Evolutionary conservation across 1,140 invertebrate species (phyloP).

Genomic region (Sipha flava): DNA sequence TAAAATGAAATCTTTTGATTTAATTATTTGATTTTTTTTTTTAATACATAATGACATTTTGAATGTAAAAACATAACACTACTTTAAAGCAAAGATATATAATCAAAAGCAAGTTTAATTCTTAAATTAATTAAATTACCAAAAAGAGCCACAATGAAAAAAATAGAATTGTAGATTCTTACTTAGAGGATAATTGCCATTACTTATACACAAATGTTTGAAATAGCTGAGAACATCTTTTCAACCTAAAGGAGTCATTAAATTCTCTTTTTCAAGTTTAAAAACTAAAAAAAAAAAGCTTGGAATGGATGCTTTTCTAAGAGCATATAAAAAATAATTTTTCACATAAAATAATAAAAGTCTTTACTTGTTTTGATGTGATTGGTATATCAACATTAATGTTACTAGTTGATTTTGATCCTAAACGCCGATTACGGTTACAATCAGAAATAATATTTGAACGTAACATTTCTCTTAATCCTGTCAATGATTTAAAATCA

Average conservation of each 20-base stretch:
- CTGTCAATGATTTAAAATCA: constrained; percentile 62
- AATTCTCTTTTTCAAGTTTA: constrained; percentile 25
- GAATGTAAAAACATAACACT: not conserved
- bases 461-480: constrained; percentile 60
- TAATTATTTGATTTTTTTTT: not conserved
- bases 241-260: constrained; percentile 16
- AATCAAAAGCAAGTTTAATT: not conserved
- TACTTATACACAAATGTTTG: constrained; percentile 16
- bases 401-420: not conserved
- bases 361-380: constrained; percentile 10
- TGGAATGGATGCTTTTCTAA: constrained; percentile 26
- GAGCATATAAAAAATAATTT: constrained; percentile 11
- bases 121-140: not conserved
- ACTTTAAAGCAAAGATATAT: constrained; percentile 10
- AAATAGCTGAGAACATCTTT: constrained; percentile 10
- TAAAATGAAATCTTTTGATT: not conserved
- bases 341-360: not conserved
- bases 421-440: constrained; percentile 1
- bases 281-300: constrained; percentile 28
- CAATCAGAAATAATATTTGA: constrained; percentile 16
- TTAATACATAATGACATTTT: not conserved
- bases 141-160: not conserved
- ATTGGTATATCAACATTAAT: not conserved
- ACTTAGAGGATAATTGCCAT: constrained; percentile 22
- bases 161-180: constrained; percentile 10